Percentiles rank a stretch among this genome's conserved stretches.
phyloP scores from a whole-genome alignment of 2,113 vertebrate genomes.

The Argyrosomus japonicus region DNA sequence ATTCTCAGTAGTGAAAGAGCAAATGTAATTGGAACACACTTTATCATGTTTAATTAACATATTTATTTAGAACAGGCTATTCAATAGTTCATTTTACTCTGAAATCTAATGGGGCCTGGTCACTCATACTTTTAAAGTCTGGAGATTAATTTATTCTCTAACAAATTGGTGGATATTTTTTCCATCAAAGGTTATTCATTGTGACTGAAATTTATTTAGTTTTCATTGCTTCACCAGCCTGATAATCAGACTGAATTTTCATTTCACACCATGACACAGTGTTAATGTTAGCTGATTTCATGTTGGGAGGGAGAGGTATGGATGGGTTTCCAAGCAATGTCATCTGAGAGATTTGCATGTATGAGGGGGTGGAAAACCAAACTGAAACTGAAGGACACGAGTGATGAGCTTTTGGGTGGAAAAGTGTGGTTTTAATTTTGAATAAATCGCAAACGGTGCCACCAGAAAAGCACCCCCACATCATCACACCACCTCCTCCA shows the following conservation, averaged over 20 bases:
- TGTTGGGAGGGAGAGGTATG: not conserved
- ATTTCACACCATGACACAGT: not conserved
- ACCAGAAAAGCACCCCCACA: too few relatives aligned
- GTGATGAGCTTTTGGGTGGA: not conserved
- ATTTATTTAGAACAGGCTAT: slow-evolving; percentile 11
- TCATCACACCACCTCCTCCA: too few relatives aligned
- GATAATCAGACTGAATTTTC: not conserved
- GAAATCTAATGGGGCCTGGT: slow-evolving; percentile 7
- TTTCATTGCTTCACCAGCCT: not conserved
- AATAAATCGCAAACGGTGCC: too few relatives aligned
- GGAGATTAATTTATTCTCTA: not conserved
- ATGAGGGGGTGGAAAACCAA: not conserved
- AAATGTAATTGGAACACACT: slow-evolving; percentile 29
- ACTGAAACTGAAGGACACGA: not conserved
- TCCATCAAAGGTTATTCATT: slow-evolving; percentile 13
- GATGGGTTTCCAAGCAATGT: not conserved
- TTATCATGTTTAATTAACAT: slow-evolving; percentile 18
- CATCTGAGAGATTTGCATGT: not conserved
- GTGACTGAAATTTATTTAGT: slow-evolving; percentile 12
- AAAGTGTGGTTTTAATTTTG: too few relatives aligned
- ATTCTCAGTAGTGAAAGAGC: slow-evolving; percentile 3
- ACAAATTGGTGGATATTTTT: slow-evolving; percentile 2
- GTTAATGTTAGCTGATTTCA: not conserved
- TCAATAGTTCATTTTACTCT: not conserved
- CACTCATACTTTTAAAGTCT: slow-evolving; percentile 5